Evolutionary conservation across 1,140 invertebrate genomes (phyloP).

Genomic region (Cephus cinctus): DNA sequence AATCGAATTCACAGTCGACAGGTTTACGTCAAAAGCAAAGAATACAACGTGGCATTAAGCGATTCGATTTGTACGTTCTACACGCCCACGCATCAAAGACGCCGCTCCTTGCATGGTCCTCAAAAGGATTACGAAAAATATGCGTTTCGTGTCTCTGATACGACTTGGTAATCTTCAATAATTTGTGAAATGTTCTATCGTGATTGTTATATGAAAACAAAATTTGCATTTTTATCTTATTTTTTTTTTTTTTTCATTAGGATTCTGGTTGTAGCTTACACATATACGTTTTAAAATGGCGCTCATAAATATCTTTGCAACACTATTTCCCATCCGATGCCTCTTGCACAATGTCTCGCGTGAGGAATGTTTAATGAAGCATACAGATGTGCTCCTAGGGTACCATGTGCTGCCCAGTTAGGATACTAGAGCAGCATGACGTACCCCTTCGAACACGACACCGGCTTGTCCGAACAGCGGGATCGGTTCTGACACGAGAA

Average conservation of each 20-base stretch:
- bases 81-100: slow-evolving; percentile 43
- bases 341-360: slow-evolving; percentile 27
- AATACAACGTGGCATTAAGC: no score
- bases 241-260: no score
- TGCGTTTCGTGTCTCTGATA: slow-evolving; percentile 12
- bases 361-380: slow-evolving; percentile 38
- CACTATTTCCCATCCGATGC: no score
- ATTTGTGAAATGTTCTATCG: slow-evolving; percentile 4
- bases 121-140: slow-evolving; percentile 36
- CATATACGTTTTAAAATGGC: slow-evolving; percentile 9
- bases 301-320: slow-evolving; percentile 24
- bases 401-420: slow-evolving; percentile 30
- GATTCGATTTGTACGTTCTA: slow-evolving; percentile 45
- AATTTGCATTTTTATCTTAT: background rate
- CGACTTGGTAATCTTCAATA: background rate
- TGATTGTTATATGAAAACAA: slow-evolving; percentile 2
- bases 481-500: slow-evolving; percentile 24
- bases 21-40: no score
- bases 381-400: slow-evolving; percentile 27
- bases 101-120: slow-evolving; percentile 20
- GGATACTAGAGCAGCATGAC: slow-evolving; percentile 32
- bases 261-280: background rate
- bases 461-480: slow-evolving; percentile 38
- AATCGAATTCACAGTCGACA: no score
- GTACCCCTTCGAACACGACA: slow-evolving; percentile 37